These are phyloP conservation scores for Pan paniscus DNA, from an alignment of 2,113 vertebrate genomes.

Conservation along the genomic window DNA sequence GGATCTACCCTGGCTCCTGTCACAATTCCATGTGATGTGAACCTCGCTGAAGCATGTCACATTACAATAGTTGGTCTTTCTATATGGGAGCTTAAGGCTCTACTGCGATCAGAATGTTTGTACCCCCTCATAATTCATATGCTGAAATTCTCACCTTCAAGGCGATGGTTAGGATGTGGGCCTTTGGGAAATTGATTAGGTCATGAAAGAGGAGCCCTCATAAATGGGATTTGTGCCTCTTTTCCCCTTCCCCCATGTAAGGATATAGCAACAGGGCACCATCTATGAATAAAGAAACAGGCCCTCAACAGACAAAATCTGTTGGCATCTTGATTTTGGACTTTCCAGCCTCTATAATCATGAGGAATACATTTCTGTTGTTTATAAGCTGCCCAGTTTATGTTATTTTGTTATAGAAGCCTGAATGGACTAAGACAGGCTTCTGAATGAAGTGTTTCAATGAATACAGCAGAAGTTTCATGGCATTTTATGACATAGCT, in stretches of 20 bases:
- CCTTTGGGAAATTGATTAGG: background rate
- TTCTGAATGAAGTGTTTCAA: background rate
- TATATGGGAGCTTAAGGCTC: background rate
- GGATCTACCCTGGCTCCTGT: background rate
- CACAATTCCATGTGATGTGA: background rate
- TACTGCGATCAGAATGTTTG: background rate
- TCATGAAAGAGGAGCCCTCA: background rate
- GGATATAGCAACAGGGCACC: background rate
- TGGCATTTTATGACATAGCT: background rate
- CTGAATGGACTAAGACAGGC: background rate
- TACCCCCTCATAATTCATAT: background rate
- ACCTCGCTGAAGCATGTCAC: too few relatives aligned
- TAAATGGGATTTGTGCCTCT: background rate
- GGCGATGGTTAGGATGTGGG: background rate
- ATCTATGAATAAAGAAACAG: background rate
- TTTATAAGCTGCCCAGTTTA: background rate
- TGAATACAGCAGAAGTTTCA: background rate
- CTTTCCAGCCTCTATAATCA: background rate
- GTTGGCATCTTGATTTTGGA: background rate
- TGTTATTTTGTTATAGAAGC: background rate
- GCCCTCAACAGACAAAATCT: rapidly evolving
- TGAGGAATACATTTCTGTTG: background rate
- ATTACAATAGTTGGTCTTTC: too few relatives aligned
- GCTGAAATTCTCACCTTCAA: background rate
- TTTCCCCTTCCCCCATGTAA: background rate